Evolutionary conservation across 2,113 vertebrate genomes (phyloP).

Genomic region (Nycticorax nycticorax): DNA sequence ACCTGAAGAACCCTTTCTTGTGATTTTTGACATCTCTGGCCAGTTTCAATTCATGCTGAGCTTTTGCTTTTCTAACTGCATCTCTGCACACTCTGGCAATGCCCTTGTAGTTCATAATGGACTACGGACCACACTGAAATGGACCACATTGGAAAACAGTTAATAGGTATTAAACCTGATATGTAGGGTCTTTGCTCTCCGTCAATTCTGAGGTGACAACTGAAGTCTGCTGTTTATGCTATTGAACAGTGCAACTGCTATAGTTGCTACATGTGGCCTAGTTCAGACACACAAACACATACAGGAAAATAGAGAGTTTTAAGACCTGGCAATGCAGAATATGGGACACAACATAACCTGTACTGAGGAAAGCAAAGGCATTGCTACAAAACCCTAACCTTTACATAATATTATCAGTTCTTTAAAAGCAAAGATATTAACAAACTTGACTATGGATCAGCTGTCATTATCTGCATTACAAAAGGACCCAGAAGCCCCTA

Average conservation of each 20-base stretch:
- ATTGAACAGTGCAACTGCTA: not conserved
- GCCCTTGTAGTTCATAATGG: no score
- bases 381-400: not conserved
- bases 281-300: not conserved
- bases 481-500: not conserved
- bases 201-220: not conserved
- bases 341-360: not conserved
- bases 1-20: no score
- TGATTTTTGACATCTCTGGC: no score
- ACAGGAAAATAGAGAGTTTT: not conserved
- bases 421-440: not conserved
- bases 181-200: not conserved
- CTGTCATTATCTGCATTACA: not conserved
- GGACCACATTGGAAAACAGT: not conserved
- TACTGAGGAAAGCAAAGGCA: not conserved
- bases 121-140: not conserved
- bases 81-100: no score
- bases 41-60: no score
- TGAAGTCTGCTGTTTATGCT: not conserved
- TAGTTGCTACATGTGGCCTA: not conserved
- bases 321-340: not conserved
- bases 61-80: no score
- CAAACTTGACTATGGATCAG: not conserved
- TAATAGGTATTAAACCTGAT: not conserved
- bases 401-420: not conserved